These are phyloP conservation scores for Mnemiopsis leidyi DNA, from an alignment of 37 sponge, comb jelly and placozoan species.

Conservation along the genomic window DNA sequence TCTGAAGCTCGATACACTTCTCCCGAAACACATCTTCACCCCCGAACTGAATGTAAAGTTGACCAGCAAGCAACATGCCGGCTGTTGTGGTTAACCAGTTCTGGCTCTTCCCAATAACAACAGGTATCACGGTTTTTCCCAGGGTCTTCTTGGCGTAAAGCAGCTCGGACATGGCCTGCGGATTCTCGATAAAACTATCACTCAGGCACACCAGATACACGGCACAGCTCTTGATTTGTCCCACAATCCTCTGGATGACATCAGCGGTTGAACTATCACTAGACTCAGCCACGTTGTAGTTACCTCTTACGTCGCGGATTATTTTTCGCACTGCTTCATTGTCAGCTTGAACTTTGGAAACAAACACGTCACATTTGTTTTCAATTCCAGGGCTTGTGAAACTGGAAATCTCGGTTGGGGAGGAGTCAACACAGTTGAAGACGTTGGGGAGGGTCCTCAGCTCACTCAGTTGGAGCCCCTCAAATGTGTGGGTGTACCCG, in stretches of 20 bases:
- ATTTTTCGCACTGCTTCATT: not conserved
- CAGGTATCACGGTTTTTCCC: not conserved
- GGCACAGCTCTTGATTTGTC: not conserved
- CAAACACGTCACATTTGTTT: not conserved
- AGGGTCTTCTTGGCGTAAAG: slow-evolving; percentile 3
- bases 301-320: not conserved
- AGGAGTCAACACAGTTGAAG: not conserved
- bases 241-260: not conserved
- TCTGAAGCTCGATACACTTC: not conserved
- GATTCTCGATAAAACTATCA: not conserved
- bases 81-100: not conserved
- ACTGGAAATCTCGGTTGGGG: not conserved
- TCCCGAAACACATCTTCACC: not conserved
- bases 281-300: not conserved
- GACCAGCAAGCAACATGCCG: not conserved
- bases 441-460: slow-evolving; percentile 20
- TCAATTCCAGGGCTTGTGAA: too few relatives aligned
- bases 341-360: not conserved
- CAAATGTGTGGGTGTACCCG: not conserved
- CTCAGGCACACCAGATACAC: slow-evolving; percentile 15
- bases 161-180: not conserved
- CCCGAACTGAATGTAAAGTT: slow-evolving; percentile 10
- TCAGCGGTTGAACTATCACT: not conserved
- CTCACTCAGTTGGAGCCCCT: not conserved
- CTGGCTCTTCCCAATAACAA: not conserved